Percentiles rank a stretch among this genome's conserved stretches.
Evolutionary conservation across 2,797 vertebrate genomes (phyloP).

Genomic region (Pseudomugil gertrudae): DNA sequence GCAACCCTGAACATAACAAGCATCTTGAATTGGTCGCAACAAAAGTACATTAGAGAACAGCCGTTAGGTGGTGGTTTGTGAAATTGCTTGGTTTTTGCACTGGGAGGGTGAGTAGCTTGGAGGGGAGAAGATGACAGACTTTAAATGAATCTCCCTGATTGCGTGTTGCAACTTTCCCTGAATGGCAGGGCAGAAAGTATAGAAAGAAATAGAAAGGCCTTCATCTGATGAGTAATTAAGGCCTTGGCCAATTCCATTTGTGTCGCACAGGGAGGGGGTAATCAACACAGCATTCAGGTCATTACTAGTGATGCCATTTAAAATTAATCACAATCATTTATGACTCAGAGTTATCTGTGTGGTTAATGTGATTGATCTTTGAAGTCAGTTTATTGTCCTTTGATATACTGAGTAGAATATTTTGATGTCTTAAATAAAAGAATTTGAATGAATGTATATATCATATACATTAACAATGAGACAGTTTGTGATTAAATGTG

Average conservation of each 20-base stretch:
- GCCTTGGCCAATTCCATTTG: slow-evolving; percentile 56
- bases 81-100: slow-evolving; percentile 14
- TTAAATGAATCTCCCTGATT: slow-evolving; percentile 54
- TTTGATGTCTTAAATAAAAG: neutral
- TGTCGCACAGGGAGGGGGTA: slow-evolving; percentile 32
- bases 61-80: slow-evolving; percentile 40
- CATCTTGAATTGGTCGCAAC: slow-evolving; percentile 15
- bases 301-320: slow-evolving; percentile 44
- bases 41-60: slow-evolving; percentile 33
- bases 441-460: neutral
- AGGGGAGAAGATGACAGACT: slow-evolving; percentile 30
- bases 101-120: slow-evolving; percentile 10
- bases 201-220: slow-evolving; percentile 43
- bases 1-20: slow-evolving; percentile 26
- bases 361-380: slow-evolving; percentile 42
- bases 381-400: slow-evolving; percentile 28
- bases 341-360: slow-evolving; percentile 38
- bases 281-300: slow-evolving; percentile 45
- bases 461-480: neutral
- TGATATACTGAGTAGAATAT: slow-evolving; percentile 3
- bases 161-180: slow-evolving; percentile 42
- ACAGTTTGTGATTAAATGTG: neutral
- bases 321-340: slow-evolving; percentile 61
- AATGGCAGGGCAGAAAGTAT: slow-evolving; percentile 44
- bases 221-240: slow-evolving; percentile 57